phyloP scores from a whole-genome alignment of 2,113 vertebrate genomes.

The Aptenodytes forsteri region DNA sequence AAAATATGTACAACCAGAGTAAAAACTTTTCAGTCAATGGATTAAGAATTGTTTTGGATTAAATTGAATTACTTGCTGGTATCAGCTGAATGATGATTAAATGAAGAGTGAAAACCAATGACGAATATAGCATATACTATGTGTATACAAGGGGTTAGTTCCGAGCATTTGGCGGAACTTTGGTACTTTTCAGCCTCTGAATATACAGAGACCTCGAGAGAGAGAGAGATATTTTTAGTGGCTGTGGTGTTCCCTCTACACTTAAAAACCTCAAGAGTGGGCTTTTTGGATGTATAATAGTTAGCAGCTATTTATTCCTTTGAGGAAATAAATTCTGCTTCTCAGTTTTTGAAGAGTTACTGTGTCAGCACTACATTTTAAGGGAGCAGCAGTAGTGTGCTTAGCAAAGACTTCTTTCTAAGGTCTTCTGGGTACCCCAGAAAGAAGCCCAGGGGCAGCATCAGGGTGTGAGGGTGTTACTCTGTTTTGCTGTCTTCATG shows the following conservation, averaged over 20 bases:
- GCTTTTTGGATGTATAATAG: background rate
- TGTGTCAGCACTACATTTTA: background rate
- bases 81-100: background rate
- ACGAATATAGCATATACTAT: accelerated
- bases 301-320: background rate
- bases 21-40: background rate
- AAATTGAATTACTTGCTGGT: background rate
- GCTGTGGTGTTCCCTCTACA: background rate
- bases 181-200: background rate
- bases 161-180: background rate
- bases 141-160: background rate
- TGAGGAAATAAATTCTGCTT: background rate
- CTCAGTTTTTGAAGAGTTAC: background rate
- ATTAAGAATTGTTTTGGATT: background rate
- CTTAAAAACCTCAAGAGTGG: background rate
- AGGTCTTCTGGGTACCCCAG: background rate
- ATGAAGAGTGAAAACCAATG: background rate
- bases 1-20: background rate
- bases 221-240: background rate
- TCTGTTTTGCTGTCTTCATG: background rate
- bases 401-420: background rate
- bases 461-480: background rate
- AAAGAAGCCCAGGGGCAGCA: background rate
- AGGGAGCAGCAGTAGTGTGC: background rate
- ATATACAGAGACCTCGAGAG: background rate